phyloP scores from a whole-genome alignment of 1,140 invertebrate genomes.

The Bombus waltoni region DNA sequence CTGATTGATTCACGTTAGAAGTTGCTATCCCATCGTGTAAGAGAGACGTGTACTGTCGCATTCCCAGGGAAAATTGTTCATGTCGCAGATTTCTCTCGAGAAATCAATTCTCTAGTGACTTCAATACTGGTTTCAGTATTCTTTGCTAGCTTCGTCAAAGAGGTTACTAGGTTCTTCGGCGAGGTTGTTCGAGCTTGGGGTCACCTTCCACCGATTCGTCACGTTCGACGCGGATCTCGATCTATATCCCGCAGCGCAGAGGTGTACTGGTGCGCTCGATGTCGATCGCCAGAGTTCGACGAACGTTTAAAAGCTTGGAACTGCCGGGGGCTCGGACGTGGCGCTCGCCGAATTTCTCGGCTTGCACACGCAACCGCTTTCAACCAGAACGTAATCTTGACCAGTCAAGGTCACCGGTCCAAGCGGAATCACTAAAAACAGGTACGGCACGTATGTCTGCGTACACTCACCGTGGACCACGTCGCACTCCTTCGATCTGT shows the following conservation, averaged over 20 bases:
- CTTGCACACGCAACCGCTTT: slow-evolving; percentile 95
- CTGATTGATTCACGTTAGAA: slow-evolving; percentile 12
- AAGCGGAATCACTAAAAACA: slow-evolving; percentile 94
- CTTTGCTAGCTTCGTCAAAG: slow-evolving; percentile 43
- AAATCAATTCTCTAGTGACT: slow-evolving; percentile 41
- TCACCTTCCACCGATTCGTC: slow-evolving; percentile 33
- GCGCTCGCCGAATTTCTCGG: slow-evolving; percentile 88
- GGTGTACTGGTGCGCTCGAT: neutral
- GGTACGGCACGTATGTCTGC: slow-evolving; percentile 95
- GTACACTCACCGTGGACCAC: slow-evolving; percentile 94
- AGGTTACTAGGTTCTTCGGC: slow-evolving; percentile 45
- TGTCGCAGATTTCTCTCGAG: slow-evolving; percentile 44
- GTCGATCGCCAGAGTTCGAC: slow-evolving; percentile 36
- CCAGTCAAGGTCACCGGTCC: slow-evolving; percentile 95
- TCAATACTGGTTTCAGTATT: slow-evolving; percentile 32
- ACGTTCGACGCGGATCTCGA: slow-evolving; percentile 22
- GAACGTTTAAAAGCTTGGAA: slow-evolving; percentile 77
- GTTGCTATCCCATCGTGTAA: neutral
- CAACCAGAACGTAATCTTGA: slow-evolving; percentile 95
- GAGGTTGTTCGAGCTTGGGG: slow-evolving; percentile 30
- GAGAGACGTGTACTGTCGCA: neutral
- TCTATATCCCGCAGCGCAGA: slow-evolving; percentile 24
- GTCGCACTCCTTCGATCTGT: slow-evolving; percentile 93
- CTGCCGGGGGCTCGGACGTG: slow-evolving; percentile 62
- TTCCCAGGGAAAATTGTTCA: slow-evolving; percentile 18